Percentiles rank a stretch among this genome's conserved stretches.
Conservation (phyloP, 2,113 vertebrate species). For the Rhadina sibilatrix region DNA sequence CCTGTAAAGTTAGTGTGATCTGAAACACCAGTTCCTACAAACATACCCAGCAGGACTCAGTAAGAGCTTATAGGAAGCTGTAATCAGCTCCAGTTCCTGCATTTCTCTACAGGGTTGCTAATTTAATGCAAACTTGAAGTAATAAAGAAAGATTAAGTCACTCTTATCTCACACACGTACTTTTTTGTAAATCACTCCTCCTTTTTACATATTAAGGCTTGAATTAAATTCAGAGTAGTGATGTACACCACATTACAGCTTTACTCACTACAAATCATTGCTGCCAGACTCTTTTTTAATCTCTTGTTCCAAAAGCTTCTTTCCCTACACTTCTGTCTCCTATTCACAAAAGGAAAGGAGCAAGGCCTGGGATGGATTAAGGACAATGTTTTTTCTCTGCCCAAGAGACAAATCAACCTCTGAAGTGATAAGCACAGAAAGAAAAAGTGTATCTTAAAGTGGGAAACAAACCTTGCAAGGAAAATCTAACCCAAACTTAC, state of each 20-base stretch:
- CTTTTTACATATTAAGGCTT: neutral
- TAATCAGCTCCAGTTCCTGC: neutral
- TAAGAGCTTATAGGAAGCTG: neutral
- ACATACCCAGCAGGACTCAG: neutral
- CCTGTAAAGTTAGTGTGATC: neutral
- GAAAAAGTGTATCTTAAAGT: neutral
- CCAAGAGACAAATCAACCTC: neutral
- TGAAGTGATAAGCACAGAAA: neutral
- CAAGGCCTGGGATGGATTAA: neutral
- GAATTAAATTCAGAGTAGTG: neutral
- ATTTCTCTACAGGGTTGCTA: neutral
- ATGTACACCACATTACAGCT: neutral
- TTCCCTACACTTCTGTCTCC: neutral
- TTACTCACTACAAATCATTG: neutral
- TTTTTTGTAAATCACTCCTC: neutral
- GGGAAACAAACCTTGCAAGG: neutral
- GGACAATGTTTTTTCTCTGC: neutral
- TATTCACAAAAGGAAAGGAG: neutral
- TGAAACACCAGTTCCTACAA: neutral
- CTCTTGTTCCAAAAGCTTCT: neutral
- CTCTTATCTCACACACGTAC: neutral
- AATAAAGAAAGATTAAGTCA: neutral
- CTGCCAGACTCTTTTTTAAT: neutral
- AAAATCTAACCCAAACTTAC: neutral
- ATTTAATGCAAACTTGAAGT: neutral